Conservation (phyloP, 2,797 vertebrate genomes). For the Dermochelys coriacea region DNA sequence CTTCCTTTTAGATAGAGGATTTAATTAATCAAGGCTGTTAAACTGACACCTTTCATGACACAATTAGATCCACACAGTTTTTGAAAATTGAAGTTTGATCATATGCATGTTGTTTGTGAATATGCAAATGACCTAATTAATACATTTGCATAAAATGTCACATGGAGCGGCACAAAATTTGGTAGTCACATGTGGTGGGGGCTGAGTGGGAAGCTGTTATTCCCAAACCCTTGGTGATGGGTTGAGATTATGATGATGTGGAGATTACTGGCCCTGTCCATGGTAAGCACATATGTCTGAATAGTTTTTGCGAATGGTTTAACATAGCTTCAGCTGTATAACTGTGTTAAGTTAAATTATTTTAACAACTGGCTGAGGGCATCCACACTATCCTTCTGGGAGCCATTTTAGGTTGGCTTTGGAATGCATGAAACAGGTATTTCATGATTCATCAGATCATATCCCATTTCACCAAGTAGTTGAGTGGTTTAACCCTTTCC, state of each 20-base stretch:
- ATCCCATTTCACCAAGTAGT: neutral
- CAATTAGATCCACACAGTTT: neutral
- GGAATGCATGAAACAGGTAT: neutral
- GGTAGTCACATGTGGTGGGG: neutral
- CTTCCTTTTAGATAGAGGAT: neutral
- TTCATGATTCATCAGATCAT: neutral
- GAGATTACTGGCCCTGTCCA: neutral
- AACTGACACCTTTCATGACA: neutral
- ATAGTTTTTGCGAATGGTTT: neutral
- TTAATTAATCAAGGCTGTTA: neutral
- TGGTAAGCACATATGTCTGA: neutral
- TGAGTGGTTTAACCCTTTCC: neutral
- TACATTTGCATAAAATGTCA: neutral
- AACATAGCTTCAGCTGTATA: neutral
- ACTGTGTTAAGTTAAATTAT: neutral
- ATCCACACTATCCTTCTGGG: slow-evolving; percentile 6
- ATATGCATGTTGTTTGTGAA: neutral
- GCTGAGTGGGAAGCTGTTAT: neutral
- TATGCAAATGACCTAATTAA: neutral
- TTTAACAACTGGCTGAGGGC: slow-evolving; percentile 29
- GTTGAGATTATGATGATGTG: neutral
- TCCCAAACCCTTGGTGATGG: neutral
- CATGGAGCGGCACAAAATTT: fast-evolving
- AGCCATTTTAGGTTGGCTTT: neutral
- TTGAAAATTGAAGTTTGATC: neutral